Evolutionary conservation across 64 coral and sea anemone species (phyloP).

Genomic region (Stylophora pistillata): DNA sequence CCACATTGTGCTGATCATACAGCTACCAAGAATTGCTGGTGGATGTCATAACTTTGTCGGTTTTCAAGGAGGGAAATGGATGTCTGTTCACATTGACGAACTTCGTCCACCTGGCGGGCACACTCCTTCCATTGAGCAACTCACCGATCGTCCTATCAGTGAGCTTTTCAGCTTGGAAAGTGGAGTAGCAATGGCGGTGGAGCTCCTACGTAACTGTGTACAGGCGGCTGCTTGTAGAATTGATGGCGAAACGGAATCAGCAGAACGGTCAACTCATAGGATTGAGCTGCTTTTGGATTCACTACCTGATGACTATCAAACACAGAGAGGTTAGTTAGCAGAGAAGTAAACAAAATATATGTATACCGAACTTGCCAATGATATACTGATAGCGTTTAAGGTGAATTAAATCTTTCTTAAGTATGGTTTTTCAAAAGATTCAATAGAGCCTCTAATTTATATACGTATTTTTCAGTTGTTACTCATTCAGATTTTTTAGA

Average conservation of each 20-base stretch:
- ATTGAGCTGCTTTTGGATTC: conserved; percentile 62
- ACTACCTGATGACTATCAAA: conserved; percentile 48
- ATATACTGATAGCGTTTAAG: too few relatives aligned
- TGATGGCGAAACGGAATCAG: conserved; percentile 45
- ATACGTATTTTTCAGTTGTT: too few relatives aligned
- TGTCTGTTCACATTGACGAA: conserved; percentile 71
- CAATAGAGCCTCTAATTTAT: too few relatives aligned
- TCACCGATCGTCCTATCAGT: conserved; percentile 69
- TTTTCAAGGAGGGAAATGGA: conserved; percentile 82
- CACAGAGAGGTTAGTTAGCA: conserved; percentile 15
- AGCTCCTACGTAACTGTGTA: conserved; percentile 52
- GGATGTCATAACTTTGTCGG: conserved; percentile 79
- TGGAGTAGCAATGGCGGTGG: conserved; percentile 8
- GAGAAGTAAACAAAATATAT: not conserved
- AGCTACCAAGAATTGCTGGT: conserved; percentile 72
- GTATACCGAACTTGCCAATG: too few relatives aligned
- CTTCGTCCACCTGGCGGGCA: conserved; percentile 67
- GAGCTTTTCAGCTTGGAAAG: conserved; percentile 53
- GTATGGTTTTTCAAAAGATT: too few relatives aligned
- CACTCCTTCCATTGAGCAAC: conserved; percentile 67
- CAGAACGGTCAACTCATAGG: conserved; percentile 50
- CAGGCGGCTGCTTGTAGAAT: conserved; percentile 77
- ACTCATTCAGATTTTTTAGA: too few relatives aligned
- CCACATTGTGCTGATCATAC: conserved; percentile 65
- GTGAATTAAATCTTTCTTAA: too few relatives aligned